Base-by-base conservation (phyloP, 2,113 vertebrate species). In the Pyrgilauda ruficollis region DNA sequence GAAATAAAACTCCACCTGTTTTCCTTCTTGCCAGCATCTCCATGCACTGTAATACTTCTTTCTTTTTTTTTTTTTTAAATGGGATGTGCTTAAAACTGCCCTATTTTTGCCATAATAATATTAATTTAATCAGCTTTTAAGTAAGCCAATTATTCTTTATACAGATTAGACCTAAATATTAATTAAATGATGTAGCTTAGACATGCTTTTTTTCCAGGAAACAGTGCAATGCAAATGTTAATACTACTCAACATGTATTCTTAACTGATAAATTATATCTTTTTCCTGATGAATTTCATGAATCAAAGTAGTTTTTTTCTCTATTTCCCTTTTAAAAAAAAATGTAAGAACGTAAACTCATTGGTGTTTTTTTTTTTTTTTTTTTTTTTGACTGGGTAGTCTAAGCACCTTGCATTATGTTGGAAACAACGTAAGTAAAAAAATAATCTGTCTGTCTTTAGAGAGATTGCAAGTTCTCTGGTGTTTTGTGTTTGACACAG, bases 131-230 rank as follows among this genome's bases (percentile, higher is more conserved):
- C 96, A 96, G 82, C 92, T 97, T 97, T 98, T 95, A 94, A 97
- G 92, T 98, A 97, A 97, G 79, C 84, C 96, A 97, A 97, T 98
- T 98, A 98, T 97, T 93, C 96, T 96, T 97, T 98, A 95, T 93
- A 96, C 50, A 97, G 96, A 98, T 98, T 98, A 98, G 85, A 89
- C 84, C 58, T 96, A 95, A 97, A 96, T 97, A 98, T 89, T 94
- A 97, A 96, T 97, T 96, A 97, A 98, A 97, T 92, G 17, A 91
- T 91, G 73, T 87, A 35, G 70, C 39, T 95, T 94, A 96, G 84
- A 75, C 70, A 64, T 79, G 41, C 84, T 43, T 82, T 95, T 95
- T 79, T 92, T 94, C 75, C 47, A 72, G 80, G 61, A 84, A 72
- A 84, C 26, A 79, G 18, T 75, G 26, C 24, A 80, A 58, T 75